phyloP scores from a whole-genome alignment of 2,888 invertebrate genomes.

The Agonopterix alstromeriana region DNA sequence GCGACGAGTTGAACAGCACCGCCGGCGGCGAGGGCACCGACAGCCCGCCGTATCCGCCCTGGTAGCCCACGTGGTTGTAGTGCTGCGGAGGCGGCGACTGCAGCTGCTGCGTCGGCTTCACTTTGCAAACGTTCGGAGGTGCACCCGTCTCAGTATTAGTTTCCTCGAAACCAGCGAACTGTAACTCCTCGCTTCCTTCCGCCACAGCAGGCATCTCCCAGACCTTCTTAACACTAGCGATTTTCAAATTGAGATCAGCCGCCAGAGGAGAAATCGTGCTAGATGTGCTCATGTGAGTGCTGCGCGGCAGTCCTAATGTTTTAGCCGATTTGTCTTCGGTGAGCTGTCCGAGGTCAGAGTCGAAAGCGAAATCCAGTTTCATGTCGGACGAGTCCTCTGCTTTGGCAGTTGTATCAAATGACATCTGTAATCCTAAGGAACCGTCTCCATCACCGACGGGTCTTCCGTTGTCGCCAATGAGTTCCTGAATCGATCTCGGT shows the following conservation, averaged over 20 bases:
- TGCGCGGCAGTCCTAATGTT: slow-evolving; percentile 73
- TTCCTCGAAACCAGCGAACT: slow-evolving; percentile 63
- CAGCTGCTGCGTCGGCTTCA: slow-evolving; percentile 90
- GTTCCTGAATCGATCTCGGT: slow-evolving; percentile 63
- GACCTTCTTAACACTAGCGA: slow-evolving; percentile 94
- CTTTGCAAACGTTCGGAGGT: slow-evolving; percentile 86
- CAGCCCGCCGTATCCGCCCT: slow-evolving; percentile 85
- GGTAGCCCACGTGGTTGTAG: slow-evolving; percentile 83
- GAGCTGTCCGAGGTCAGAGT: slow-evolving; percentile 86
- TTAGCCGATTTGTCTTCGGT: slow-evolving; percentile 82
- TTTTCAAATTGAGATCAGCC: slow-evolving; percentile 95
- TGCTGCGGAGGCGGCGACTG: slow-evolving; percentile 81
- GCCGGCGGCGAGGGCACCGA: slow-evolving; percentile 92
- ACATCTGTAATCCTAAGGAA: slow-evolving; percentile 79
- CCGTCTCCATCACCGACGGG: slow-evolving; percentile 57
- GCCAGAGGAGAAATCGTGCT: slow-evolving; percentile 88
- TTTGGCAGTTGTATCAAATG: slow-evolving; percentile 77
- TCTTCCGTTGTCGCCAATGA: slow-evolving; percentile 55
- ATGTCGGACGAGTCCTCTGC: slow-evolving; percentile 89
- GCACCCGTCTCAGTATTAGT: slow-evolving; percentile 67
- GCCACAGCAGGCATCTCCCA: slow-evolving; percentile 88
- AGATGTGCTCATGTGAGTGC: slow-evolving; percentile 78
- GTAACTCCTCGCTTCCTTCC: slow-evolving; percentile 73
- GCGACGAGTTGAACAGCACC: slow-evolving; percentile 87
- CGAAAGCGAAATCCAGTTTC: slow-evolving; percentile 94